Evolutionary conservation across 2,797 vertebrate genomes (phyloP).

Genomic region (Stomatorhinus walkeri): DNA sequence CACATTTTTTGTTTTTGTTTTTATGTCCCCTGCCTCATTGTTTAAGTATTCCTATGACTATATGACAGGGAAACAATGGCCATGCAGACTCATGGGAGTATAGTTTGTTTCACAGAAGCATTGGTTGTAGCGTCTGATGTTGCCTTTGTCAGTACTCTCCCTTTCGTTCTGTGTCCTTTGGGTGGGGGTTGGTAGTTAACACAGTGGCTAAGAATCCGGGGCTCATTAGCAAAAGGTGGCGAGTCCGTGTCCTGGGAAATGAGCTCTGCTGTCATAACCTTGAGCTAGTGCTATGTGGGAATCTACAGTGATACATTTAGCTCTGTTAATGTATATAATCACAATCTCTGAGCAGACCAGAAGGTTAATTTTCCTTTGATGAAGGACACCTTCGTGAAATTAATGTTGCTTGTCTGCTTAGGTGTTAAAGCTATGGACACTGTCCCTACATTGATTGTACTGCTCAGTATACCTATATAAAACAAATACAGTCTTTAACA

Average conservation of each 20-base stretch:
- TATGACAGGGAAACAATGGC: not conserved
- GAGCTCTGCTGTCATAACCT: not conserved
- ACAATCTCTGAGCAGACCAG: not conserved
- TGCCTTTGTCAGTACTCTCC: not conserved
- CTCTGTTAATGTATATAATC: not conserved
- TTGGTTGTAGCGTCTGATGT: not conserved
- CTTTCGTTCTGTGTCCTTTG: not conserved
- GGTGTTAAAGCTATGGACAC: not conserved
- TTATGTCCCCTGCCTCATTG: not conserved
- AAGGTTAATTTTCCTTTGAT: slow-evolving; percentile 1
- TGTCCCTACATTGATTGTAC: not conserved
- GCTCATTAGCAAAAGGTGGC: not conserved
- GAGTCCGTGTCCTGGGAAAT: slow-evolving; percentile 1
- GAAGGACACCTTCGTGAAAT: not conserved
- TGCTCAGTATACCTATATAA: not conserved
- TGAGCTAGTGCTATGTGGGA: not conserved
- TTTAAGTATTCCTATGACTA: not conserved
- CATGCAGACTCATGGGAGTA: not conserved
- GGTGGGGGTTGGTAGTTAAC: not conserved
- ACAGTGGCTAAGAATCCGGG: not conserved
- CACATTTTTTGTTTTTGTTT: not conserved
- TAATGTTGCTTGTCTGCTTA: slow-evolving; percentile 6
- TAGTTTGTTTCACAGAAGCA: not conserved
- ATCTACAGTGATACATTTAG: not conserved
- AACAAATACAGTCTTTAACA: not conserved